Percentiles rank a stretch among this genome's conserved stretches.
Conservation (phyloP, 2,797 vertebrate species). For the Sebastes ruberrimus region DNA sequence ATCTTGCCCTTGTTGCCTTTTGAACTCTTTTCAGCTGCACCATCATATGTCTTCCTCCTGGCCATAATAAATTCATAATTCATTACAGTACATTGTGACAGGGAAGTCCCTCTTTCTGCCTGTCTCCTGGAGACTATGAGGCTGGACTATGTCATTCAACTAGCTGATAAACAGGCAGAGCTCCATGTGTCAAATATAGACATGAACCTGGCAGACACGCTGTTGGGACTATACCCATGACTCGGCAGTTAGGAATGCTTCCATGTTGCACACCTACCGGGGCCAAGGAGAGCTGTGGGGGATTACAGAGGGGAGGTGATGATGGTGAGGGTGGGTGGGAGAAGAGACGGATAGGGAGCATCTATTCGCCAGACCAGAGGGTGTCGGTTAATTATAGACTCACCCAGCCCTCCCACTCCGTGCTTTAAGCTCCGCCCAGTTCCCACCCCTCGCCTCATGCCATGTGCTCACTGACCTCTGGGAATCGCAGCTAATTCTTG, state of each 20-base stretch:
- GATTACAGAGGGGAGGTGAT: conserved; percentile 23
- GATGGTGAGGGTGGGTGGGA: not conserved
- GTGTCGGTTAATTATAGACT: conserved; percentile 70
- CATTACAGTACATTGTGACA: not conserved
- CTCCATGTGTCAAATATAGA: conserved; percentile 71
- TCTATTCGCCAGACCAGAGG: conserved; percentile 27
- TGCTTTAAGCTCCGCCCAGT: conserved; percentile 23
- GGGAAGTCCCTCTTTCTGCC: conserved; percentile 46
- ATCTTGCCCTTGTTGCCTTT: not conserved
- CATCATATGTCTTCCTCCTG: not conserved
- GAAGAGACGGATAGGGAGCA: not conserved
- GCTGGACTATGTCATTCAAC: conserved; percentile 57
- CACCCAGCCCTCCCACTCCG: not conserved
- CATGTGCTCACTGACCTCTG: conserved; percentile 61
- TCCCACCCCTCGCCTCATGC: not conserved
- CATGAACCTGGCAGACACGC: conserved; percentile 49
- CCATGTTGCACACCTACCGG: conserved; percentile 37
- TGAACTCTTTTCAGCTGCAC: not conserved
- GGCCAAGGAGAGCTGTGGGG: conserved; percentile 39
- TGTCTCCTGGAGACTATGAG: conserved; percentile 56
- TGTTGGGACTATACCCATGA: conserved; percentile 63
- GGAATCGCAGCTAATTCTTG: conserved; percentile 40
- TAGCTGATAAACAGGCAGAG: conserved; percentile 51
- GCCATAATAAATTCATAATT: not conserved
- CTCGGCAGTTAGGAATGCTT: conserved; percentile 60